Conservation (phyloP, 1,140 invertebrate species). For the Diplogasteroides magnus region DNA sequence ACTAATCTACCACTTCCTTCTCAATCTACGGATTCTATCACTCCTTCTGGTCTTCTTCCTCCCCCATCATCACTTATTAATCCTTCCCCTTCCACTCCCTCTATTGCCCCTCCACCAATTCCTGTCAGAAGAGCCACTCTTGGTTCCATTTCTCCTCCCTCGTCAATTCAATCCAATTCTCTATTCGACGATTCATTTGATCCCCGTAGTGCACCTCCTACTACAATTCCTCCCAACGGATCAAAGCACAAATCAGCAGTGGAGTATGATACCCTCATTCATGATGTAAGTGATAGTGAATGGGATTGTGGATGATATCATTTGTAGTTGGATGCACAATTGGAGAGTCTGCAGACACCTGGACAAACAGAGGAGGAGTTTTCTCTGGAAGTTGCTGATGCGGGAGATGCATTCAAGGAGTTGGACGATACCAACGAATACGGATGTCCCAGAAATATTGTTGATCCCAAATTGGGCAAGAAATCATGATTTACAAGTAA, state of each 20-base stretch:
- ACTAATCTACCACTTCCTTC: slow-evolving; percentile 5
- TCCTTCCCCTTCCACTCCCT: slow-evolving; percentile 19
- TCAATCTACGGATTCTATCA: not conserved
- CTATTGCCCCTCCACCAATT: slow-evolving; percentile 21
- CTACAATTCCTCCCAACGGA: not conserved
- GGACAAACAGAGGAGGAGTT: not conserved
- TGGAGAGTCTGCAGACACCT: not conserved
- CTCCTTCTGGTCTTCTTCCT: not conserved
- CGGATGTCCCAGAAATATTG: not conserved
- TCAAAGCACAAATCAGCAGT: not conserved
- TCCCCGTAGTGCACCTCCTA: slow-evolving; percentile 38
- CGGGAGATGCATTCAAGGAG: not conserved
- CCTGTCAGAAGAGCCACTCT: slow-evolving; percentile 13
- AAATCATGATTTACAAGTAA: not conserved
- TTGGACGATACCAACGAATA: not conserved
- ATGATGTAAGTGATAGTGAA: not conserved
- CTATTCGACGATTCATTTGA: slow-evolving; percentile 50
- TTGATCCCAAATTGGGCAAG: not conserved
- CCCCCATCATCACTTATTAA: slow-evolving; percentile 1
- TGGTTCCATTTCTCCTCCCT: slow-evolving; percentile 26
- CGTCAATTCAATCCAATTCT: slow-evolving; percentile 27
- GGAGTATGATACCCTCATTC: not conserved
- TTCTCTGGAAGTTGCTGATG: not conserved
- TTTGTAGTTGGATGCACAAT: not conserved
- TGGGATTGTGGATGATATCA: not conserved